phyloP scores from a whole-genome alignment of 2,888 invertebrate genomes.

The Folsomia manolachei region DNA sequence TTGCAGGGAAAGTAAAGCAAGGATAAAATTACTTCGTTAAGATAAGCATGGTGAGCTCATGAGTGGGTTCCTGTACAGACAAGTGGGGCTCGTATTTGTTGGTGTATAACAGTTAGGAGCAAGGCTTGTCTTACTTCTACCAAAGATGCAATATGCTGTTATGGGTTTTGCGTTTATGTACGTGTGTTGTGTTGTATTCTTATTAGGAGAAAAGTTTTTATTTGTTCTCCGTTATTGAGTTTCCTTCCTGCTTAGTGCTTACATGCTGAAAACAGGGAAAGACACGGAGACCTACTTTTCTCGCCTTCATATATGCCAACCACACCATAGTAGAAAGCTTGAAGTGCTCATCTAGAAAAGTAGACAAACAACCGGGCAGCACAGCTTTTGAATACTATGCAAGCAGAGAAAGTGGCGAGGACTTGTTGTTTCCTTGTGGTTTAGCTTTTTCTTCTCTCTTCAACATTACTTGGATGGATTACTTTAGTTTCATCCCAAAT shows the following conservation, averaged over 20 bases:
- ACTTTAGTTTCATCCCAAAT: slow-evolving; percentile 2
- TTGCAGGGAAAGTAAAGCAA: not conserved
- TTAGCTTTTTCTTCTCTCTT: slow-evolving; percentile 6
- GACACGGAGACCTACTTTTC: not conserved
- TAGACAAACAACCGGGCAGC: not conserved
- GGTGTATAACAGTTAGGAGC: no score
- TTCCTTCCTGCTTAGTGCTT: not conserved
- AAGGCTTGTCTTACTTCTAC: no score
- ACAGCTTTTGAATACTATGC: not conserved
- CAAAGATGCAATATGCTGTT: not conserved
- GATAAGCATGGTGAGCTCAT: not conserved
- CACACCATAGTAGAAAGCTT: not conserved
- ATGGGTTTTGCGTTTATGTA: not conserved
- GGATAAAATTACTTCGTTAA: not conserved
- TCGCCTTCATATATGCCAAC: not conserved
- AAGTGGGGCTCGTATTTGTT: no score
- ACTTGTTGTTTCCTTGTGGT: not conserved
- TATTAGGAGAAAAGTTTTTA: slow-evolving; percentile 4
- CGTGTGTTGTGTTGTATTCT: slow-evolving; percentile 3
- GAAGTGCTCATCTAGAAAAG: slow-evolving; percentile 8
- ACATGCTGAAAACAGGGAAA: not conserved
- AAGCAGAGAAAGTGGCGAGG: no score
- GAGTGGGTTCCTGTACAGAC: not conserved
- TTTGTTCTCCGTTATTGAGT: slow-evolving; percentile 8
- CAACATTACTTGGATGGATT: slow-evolving; percentile 6